Base-by-base conservation (phyloP, 1,140 invertebrate species). In the Leptinotarsa defecta region DNA sequence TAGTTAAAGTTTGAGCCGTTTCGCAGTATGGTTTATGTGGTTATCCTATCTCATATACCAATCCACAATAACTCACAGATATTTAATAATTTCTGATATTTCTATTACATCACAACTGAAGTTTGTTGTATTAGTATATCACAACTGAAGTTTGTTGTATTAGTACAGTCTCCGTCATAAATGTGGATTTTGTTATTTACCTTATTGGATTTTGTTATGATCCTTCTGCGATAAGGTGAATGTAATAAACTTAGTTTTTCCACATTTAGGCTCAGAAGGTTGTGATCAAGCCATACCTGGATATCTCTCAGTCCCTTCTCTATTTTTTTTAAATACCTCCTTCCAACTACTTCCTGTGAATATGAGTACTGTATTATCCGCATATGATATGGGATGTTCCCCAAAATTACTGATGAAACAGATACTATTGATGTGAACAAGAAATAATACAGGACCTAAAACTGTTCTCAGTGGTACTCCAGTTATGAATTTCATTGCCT, bases 61-160 rank as follows among this genome's bases (percentile, higher is more conserved):
- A 70, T 70, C 68, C 34, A 70, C 17, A 43, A 70, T 70, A 15
- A 70, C 48, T 27, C 68, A 4, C 34, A 52, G 34, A 17, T 70
- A 70, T 4, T 70, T 1, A 11, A 70, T 52, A 2, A 13, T 52
- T n/a, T 19, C 5, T 17, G 19, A 13, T 48, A 15, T 70, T 48
- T 70, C 34, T 70, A 70, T 70, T 3, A 17, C 34, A 49, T 3
- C 20, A 49, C 68, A 43, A 17, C 5, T 49, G n/a, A 5, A 52
- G 11, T 48, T 52, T 69, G n/a, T 19, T 13, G 24, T 19, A 19
- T 22, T 22, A 22, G 2, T 22, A 24, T n/a, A 49, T 3, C 20
- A 49, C 68, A 43, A 17, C 5, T 49, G n/a, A 5, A 52, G 11
- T 48, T 52, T 70, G n/a, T 19, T 15, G 24, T 20, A 19, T 24